These are phyloP conservation scores for Tyto alba DNA, from an alignment of 2,113 vertebrate species.

Conservation along the genomic window DNA sequence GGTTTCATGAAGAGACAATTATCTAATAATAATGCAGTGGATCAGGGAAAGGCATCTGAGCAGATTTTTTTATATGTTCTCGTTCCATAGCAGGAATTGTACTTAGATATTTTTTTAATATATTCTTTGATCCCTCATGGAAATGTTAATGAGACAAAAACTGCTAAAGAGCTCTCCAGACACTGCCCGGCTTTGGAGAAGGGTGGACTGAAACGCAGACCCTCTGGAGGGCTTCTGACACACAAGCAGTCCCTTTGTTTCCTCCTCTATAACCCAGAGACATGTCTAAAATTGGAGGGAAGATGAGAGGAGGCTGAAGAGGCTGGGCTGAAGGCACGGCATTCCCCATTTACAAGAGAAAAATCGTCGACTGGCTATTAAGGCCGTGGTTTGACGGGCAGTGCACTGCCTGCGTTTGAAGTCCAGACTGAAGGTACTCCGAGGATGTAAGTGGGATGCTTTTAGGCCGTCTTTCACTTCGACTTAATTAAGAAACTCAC, in stretches of 20 bases:
- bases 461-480: conserved; percentile 73
- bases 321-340: conserved; percentile 53
- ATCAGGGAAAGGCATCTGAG: not conserved
- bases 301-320: conserved; percentile 70
- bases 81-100: not conserved
- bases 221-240: conserved; percentile 77
- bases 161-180: conserved; percentile 76
- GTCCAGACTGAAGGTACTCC: conserved; percentile 45
- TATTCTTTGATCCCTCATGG: conserved; percentile 80
- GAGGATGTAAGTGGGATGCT: conserved; percentile 62
- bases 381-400: conserved; percentile 43
- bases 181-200: conserved; percentile 53
- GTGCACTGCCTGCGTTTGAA: conserved; percentile 37
- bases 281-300: conserved; percentile 71
- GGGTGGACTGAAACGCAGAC: conserved; percentile 74
- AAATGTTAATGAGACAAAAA: conserved; percentile 87
- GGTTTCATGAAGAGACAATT: conserved; percentile 57
- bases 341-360: conserved; percentile 38
- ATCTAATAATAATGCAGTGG: conserved; percentile 33
- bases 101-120: conserved; percentile 47
- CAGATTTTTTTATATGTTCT: not conserved
- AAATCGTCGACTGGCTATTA: conserved; percentile 32
- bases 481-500: conserved; percentile 78
- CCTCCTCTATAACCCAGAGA: conserved; percentile 79
- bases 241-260: conserved; percentile 89